Conservation (phyloP, 2,113 vertebrate genomes). For the Crotalus tigris region DNA sequence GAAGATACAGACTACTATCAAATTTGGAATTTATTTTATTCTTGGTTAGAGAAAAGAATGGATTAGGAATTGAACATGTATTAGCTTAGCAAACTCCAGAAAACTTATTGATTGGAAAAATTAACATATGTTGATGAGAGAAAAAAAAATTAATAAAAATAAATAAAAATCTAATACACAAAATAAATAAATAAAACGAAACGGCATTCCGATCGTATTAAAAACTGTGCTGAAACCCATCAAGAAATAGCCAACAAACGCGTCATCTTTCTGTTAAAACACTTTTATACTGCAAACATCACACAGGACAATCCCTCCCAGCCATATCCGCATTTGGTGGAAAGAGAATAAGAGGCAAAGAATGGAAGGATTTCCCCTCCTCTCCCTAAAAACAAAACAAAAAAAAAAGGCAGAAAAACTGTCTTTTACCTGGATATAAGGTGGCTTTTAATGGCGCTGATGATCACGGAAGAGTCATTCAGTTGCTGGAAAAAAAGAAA, state of each 20-base stretch:
- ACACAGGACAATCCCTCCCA: no score
- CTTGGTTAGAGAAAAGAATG: no score
- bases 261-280: neutral
- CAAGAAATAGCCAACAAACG: neutral
- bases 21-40: no score
- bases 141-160: no score
- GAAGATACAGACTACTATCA: no score
- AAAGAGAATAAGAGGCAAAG: neutral
- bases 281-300: no score
- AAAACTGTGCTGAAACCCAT: neutral
- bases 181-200: no score
- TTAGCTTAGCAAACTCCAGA: no score
- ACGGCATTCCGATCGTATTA: neutral
- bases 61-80: no score
- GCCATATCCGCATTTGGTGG: neutral
- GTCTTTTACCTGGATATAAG: constrained; percentile 83
- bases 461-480: constrained; percentile 96
- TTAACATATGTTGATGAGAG: no score
- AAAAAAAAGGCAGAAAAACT: accelerated
- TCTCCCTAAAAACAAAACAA: neutral
- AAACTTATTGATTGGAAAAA: no score
- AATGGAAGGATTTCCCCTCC: neutral
- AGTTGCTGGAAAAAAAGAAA: constrained; percentile 77
- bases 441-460: constrained; percentile 87
- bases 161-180: no score